phyloP scores from a whole-genome alignment of 2,888 invertebrate genomes.

The Cheilosia vulpina region DNA sequence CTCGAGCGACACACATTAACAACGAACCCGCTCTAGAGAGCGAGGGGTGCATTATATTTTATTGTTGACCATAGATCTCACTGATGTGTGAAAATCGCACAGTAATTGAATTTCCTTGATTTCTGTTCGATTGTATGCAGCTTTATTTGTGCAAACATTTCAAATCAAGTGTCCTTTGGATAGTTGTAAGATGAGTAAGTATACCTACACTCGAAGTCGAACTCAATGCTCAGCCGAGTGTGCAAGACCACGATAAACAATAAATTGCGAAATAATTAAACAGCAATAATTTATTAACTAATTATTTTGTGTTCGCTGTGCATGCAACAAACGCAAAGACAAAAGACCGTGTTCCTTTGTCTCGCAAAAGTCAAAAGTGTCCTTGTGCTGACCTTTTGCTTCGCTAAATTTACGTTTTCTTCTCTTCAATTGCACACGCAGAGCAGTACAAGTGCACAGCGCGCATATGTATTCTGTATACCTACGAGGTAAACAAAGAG shows the following conservation, averaged over 20 bases:
- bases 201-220: not conserved
- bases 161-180: conserved; percentile 45
- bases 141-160: conserved; percentile 11
- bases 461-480: too few relatives aligned
- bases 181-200: conserved; percentile 1
- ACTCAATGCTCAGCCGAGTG: conserved; percentile 64
- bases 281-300: conserved; percentile 56
- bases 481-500: conserved; percentile 56
- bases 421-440: conserved; percentile 44
- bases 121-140: not conserved
- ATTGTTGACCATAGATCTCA: conserved; percentile 43
- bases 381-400: conserved; percentile 66
- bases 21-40: not conserved
- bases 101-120: not conserved
- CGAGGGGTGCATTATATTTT: conserved; percentile 10
- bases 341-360: conserved; percentile 26
- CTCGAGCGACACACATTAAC: conserved; percentile 40
- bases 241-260: conserved; percentile 35
- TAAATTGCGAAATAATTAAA: conserved; percentile 56
- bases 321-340: not conserved
- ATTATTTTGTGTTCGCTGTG: conserved; percentile 52
- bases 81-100: conserved; percentile 67
- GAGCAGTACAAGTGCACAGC: not conserved
- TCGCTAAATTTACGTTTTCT: conserved; percentile 65
- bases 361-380: conserved; percentile 36